Evolutionary conservation across 2,113 vertebrate genomes (phyloP), one percentile per base, ranked within the genome.

Genomic region (Ibidorhyncha struthersii): DNA sequence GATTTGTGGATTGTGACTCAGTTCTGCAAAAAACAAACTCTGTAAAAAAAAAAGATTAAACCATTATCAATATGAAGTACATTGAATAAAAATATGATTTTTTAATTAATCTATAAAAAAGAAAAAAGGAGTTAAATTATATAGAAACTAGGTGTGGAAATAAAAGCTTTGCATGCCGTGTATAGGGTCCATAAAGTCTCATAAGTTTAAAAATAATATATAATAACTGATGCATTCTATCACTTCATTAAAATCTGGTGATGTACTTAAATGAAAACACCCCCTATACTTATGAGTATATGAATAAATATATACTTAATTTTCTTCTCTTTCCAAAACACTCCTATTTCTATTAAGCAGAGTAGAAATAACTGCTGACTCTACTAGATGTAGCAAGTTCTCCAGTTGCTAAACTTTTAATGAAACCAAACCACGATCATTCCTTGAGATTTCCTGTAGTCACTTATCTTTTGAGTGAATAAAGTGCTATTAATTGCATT

Each of bases 401-500:
- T 89, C 30, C 9, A 94, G 10, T 2, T 85, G 40, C 61, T 93
- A 86, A 94, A 79, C 19, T 82, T 84, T 61, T 72, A 80, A 76
- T 82, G 50, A 76, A 86, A 88, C 10, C 8, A 72, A 84, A 69
- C 10, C 25, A 38, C 79, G n/a, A 79, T 95, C 4, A 47, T 85
- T 87, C n/a, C 52, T 56, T 90, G 91, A 94, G 53, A 79, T 88
- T 85, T 97, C 96, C 93, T 97, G 74, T 97, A 95, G 93, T 98
- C 94, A 96, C 95, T 98, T 98, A 98, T 95, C 95, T 98, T 98
- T 97, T 72, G 56, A 73, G 29, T 97, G 93, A 98, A 98, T 96
- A 95, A 98, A 97, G 96, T 96, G 83, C 95, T 96, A 98, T 98
- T 98, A 98, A 98, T 99, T 98, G 97, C 97, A 98, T 98, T 98